Evolutionary conservation across 2,888 invertebrate species (phyloP).

Genomic region (Physocephala rufipes): DNA sequence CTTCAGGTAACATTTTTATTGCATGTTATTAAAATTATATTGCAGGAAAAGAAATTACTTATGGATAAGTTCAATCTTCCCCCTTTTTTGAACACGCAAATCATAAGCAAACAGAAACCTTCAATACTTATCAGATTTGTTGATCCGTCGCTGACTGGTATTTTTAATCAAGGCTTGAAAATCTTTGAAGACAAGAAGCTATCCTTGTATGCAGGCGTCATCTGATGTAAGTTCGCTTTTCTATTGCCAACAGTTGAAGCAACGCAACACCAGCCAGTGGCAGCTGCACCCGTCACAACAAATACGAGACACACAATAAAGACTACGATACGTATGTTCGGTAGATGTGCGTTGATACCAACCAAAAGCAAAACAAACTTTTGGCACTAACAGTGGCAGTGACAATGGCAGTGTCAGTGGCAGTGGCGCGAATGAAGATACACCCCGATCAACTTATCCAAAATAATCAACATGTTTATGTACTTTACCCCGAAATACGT

Average conservation of each 20-base stretch:
- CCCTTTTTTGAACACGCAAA: background rate
- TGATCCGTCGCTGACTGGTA: conserved; percentile 49
- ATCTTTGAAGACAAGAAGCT: conserved; percentile 22
- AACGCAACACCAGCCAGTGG: background rate
- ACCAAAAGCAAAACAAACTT: background rate
- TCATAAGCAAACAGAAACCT: too few relatives aligned
- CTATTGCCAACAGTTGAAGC: background rate
- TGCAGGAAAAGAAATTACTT: background rate
- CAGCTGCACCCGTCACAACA: conserved; percentile 16
- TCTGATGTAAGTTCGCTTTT: too few relatives aligned
- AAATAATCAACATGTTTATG: background rate
- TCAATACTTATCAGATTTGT: background rate
- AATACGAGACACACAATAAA: conserved; percentile 15
- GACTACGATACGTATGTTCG: conserved; percentile 16
- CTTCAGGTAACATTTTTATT: background rate
- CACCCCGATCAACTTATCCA: background rate
- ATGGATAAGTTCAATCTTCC: background rate
- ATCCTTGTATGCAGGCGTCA: conserved; percentile 26
- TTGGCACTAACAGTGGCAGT: conserved; percentile 4
- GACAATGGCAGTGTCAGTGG: conserved; percentile 13
- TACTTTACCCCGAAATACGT: background rate
- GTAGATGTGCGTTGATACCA: conserved; percentile 19
- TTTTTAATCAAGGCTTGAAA: conserved; percentile 42
- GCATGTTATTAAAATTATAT: background rate
- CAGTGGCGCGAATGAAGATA: background rate